Evolutionary conservation across 2,888 invertebrate genomes (phyloP).

Genomic region (Ametastegia equiseti): DNA sequence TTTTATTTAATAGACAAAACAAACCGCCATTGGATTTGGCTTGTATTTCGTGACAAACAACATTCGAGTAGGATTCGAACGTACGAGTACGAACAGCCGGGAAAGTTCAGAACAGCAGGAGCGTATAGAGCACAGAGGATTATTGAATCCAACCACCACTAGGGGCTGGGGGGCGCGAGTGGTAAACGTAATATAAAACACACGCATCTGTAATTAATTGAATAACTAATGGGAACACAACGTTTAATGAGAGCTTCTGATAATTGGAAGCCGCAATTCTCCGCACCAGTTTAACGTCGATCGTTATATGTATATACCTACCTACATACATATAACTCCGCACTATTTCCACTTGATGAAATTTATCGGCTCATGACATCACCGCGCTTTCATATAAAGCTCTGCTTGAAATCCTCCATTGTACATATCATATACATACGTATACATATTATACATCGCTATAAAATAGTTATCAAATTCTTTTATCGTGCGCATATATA

Average conservation of each 20-base stretch:
- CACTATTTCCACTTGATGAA: slow-evolving; percentile 25
- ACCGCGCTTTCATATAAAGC: background rate
- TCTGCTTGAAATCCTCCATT: too few relatives aligned
- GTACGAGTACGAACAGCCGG: slow-evolving; percentile 56
- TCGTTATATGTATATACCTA: background rate
- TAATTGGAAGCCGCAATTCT: slow-evolving; percentile 37
- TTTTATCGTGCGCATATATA: background rate
- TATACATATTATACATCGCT: background rate
- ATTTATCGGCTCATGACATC: slow-evolving; percentile 17
- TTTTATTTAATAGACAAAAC: slow-evolving; percentile 72
- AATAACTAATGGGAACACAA: slow-evolving; percentile 64
- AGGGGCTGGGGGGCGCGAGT: too few relatives aligned
- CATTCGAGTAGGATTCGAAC: slow-evolving; percentile 52
- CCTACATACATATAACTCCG: background rate
- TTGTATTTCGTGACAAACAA: slow-evolving; percentile 72
- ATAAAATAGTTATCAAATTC: slow-evolving; percentile 12
- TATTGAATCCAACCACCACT: slow-evolving; percentile 65
- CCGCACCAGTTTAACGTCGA: slow-evolving; percentile 31
- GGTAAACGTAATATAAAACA: slow-evolving; percentile 66
- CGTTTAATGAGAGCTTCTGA: slow-evolving; percentile 39
- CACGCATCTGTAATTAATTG: slow-evolving; percentile 69
- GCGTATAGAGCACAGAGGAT: slow-evolving; percentile 61
- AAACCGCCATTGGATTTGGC: slow-evolving; percentile 64
- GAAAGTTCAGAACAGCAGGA: slow-evolving; percentile 59
- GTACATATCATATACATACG: background rate